Conservation (phyloP, 2,888 invertebrate species). For the Cosmopolites sordidus region DNA sequence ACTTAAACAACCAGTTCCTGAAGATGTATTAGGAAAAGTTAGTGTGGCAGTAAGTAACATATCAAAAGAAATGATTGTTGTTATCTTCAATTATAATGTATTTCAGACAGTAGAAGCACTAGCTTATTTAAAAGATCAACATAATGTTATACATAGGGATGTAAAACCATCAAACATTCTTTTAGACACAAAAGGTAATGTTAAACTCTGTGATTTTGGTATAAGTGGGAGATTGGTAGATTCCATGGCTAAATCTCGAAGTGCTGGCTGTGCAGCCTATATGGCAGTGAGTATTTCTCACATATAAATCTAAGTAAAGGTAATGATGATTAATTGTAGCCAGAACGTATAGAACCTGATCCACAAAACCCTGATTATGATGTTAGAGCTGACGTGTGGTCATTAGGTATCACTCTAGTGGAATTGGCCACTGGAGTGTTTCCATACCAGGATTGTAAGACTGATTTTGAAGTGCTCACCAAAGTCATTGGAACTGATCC, state of each 20-base stretch:
- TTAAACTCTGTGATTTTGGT: constrained; percentile 99
- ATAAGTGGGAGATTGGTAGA: constrained; percentile 97
- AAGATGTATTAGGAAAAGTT: constrained; percentile 93
- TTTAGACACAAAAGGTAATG: constrained; percentile 88
- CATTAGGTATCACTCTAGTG: constrained; percentile 91
- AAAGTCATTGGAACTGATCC: constrained; percentile 86
- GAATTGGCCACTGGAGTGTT: constrained; percentile 96
- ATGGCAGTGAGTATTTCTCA: constrained; percentile 77
- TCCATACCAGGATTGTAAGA: constrained; percentile 91
- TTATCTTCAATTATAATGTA: constrained; percentile 10
- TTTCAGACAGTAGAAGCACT: constrained; percentile 89
- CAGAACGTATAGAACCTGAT: constrained; percentile 94
- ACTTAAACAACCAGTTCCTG: constrained; percentile 86
- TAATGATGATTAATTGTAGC: constrained; percentile 53
- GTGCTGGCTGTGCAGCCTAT: constrained; percentile 98
- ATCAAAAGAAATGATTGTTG: background rate
- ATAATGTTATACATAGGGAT: constrained; percentile 96
- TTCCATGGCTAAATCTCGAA: constrained; percentile 95
- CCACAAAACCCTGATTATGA: constrained; percentile 94
- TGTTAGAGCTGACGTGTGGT: constrained; percentile 99
- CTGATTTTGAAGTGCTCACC: constrained; percentile 95
- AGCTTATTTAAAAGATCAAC: constrained; percentile 94
- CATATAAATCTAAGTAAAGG: background rate
- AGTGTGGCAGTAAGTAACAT: constrained; percentile 80
- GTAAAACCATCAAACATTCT: constrained; percentile 99